These are phyloP conservation scores for Monomorium pharaonis DNA, from an alignment of 1,140 invertebrate genomes.

Conservation along the genomic window DNA sequence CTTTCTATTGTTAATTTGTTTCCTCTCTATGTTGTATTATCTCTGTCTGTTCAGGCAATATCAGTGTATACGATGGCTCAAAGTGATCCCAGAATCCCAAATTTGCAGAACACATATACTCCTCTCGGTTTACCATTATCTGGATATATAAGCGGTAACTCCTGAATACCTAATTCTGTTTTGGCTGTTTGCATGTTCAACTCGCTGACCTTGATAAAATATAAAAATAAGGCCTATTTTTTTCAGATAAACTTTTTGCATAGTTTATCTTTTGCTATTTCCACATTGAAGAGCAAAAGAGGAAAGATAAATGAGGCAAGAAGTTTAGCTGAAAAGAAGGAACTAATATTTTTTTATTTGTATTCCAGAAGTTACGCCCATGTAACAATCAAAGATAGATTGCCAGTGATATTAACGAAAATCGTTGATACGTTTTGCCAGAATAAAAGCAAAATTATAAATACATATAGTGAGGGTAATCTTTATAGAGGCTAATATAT, in stretches of 20 bases:
- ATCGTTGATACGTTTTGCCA: slow-evolving; percentile 94
- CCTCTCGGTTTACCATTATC: slow-evolving; percentile 76
- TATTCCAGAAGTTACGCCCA: slow-evolving; percentile 94
- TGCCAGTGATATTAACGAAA: slow-evolving; percentile 96
- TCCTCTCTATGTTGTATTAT: neutral
- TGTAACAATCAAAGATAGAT: slow-evolving; percentile 92
- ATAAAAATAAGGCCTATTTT: neutral
- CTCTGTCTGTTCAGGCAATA: neutral
- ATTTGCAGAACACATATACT: slow-evolving; percentile 75
- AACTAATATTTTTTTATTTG: neutral
- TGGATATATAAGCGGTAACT: slow-evolving; percentile 79
- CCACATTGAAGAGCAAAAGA: too few relatives aligned
- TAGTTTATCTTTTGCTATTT: too few relatives aligned
- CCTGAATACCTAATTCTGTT: slow-evolving; percentile 27
- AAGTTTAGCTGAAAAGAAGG: too few relatives aligned
- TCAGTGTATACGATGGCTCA: neutral
- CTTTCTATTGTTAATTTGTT: neutral
- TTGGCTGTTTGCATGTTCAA: neutral
- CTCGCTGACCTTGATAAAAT: neutral
- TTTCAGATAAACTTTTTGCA: too few relatives aligned
- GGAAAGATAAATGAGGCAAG: too few relatives aligned
- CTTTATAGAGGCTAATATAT: neutral
- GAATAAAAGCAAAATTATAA: slow-evolving; percentile 89
- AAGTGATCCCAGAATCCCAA: slow-evolving; percentile 59
- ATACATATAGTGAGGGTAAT: slow-evolving; percentile 89